Conservation (phyloP, 2,797 vertebrate species). For the Emys orbicularis region DNA sequence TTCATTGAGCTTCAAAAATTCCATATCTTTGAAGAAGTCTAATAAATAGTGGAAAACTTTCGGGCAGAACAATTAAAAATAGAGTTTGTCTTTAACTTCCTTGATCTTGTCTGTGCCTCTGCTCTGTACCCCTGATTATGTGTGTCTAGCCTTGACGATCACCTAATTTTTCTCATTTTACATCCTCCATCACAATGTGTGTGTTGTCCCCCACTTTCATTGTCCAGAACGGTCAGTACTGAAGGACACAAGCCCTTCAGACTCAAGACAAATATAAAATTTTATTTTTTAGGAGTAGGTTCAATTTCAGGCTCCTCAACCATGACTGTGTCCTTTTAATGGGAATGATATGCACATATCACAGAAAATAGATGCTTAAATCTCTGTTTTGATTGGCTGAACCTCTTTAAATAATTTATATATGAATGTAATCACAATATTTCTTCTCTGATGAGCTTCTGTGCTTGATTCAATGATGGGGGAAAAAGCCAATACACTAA, state of each 20-base stretch:
- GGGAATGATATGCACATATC: conserved; percentile 55
- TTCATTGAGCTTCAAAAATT: conserved; percentile 50
- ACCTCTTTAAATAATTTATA: conserved; percentile 79
- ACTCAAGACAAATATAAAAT: background rate
- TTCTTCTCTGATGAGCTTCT: conserved; percentile 81
- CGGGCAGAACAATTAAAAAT: conserved; percentile 41
- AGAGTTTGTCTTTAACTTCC: conserved; percentile 23
- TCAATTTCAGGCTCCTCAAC: conserved; percentile 71
- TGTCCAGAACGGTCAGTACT: conserved; percentile 12
- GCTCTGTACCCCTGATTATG: background rate
- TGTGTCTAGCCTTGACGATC: conserved; percentile 8
- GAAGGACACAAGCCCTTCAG: conserved; percentile 44
- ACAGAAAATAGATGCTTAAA: conserved; percentile 72
- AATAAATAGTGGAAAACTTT: conserved; percentile 52
- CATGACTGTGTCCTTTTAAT: conserved; percentile 68
- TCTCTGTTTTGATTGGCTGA: conserved; percentile 75
- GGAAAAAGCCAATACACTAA: conserved; percentile 81
- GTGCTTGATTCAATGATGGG: conserved; percentile 79
- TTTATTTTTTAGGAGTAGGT: conserved; percentile 55
- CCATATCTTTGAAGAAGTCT: conserved; percentile 20
- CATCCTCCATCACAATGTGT: background rate
- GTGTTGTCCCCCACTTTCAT: background rate
- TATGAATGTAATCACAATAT: conserved; percentile 74
- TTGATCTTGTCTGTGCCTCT: background rate
- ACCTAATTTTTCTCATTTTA: background rate